Percentiles rank a stretch among this genome's conserved stretches.
These are phyloP conservation scores for Lethrus apterus DNA, from an alignment of 1,140 invertebrate species.

Conservation along the genomic window DNA sequence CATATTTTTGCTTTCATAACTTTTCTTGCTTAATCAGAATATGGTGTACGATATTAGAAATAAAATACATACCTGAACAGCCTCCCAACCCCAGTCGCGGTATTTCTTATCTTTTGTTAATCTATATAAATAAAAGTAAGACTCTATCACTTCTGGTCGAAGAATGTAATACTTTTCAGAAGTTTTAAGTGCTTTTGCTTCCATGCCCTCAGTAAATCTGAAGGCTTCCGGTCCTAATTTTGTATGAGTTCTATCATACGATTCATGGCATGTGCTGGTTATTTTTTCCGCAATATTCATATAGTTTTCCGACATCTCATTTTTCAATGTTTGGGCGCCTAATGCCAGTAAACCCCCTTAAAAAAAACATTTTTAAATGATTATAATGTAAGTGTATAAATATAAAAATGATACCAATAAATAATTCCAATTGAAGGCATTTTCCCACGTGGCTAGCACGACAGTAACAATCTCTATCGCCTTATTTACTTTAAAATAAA, in stretches of 20 bases:
- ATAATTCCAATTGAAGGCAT: too few relatives aligned
- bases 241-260: slow-evolving; percentile 80
- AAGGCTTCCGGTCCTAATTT: slow-evolving; percentile 91
- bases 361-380: too few relatives aligned
- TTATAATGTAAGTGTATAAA: too few relatives aligned
- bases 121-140: slow-evolving; percentile 95
- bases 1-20: too few relatives aligned
- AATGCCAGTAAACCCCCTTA: slow-evolving; percentile 90
- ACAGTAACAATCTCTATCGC: too few relatives aligned
- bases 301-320: slow-evolving; percentile 67
- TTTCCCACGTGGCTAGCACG: too few relatives aligned
- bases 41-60: too few relatives aligned
- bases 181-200: slow-evolving; percentile 82
- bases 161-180: slow-evolving; percentile 96
- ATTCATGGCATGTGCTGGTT: slow-evolving; percentile 97
- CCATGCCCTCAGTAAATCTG: slow-evolving; percentile 77
- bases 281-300: slow-evolving; percentile 85
- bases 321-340: slow-evolving; percentile 70
- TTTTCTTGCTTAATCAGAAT: too few relatives aligned
- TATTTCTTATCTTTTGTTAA: slow-evolving; percentile 95
- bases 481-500: too few relatives aligned
- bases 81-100: slow-evolving; percentile 97
- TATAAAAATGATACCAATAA: too few relatives aligned
- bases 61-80: slow-evolving; percentile 62
- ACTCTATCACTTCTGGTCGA: slow-evolving; percentile 94